Conservation (phyloP, 2,113 vertebrate species). For the Brachyhypopomus gauderio region DNA sequence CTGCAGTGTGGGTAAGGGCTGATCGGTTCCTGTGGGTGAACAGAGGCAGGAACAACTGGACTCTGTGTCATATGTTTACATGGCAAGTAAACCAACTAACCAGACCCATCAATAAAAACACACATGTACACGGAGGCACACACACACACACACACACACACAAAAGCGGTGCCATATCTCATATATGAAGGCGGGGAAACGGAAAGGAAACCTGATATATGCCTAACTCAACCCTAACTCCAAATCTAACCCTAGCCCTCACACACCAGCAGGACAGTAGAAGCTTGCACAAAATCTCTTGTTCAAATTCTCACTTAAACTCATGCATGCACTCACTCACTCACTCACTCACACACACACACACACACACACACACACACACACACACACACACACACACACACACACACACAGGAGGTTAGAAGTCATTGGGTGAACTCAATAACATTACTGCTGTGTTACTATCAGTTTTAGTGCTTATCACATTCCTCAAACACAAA, state of each 20-base stretch:
- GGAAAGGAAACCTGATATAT: too few species aligned
- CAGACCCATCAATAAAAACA: too few species aligned
- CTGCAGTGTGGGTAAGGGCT: too few species aligned
- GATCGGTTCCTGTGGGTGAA: too few species aligned
- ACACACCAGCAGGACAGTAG: not conserved
- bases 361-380: not conserved
- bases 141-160: constrained; percentile 19
- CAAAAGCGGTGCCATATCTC: not conserved
- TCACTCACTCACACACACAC: constrained; percentile 23
- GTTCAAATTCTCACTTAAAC: too few species aligned
- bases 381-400: constrained; percentile 38
- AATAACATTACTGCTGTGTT: constrained; percentile 28
- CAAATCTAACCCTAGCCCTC: too few species aligned
- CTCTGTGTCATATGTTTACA: too few species aligned
- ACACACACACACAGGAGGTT: constrained; percentile 38
- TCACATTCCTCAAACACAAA: constrained; percentile 37
- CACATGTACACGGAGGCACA: not conserved
- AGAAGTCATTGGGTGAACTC: constrained; percentile 32
- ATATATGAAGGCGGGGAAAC: too few species aligned
- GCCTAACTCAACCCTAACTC: too few species aligned
- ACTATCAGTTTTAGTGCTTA: constrained; percentile 39
- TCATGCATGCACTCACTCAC: not conserved
- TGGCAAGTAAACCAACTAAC: too few species aligned
- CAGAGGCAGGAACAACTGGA: too few species aligned
- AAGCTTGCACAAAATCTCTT: not conserved